Conservation (phyloP, 2,797 vertebrate genomes). For the Sebastolobus alascanus region DNA sequence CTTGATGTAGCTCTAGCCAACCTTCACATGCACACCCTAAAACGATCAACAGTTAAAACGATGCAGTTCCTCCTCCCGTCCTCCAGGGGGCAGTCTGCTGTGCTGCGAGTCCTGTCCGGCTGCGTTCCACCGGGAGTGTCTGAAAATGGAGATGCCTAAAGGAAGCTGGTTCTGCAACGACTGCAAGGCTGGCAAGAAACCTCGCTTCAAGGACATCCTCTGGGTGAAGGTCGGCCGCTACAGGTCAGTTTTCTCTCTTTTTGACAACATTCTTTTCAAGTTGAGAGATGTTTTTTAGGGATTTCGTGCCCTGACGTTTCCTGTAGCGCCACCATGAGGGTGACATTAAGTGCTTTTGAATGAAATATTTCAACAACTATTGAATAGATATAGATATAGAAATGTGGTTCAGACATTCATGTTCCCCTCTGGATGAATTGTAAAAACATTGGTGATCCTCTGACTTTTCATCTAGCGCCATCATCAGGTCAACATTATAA, state of each 20-base stretch:
- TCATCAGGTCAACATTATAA: background rate
- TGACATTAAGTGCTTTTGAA: background rate
- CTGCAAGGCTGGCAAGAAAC: constrained; percentile 97
- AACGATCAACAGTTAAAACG: no score
- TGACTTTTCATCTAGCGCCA: background rate
- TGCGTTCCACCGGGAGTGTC: constrained; percentile 97
- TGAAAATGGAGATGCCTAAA: constrained; percentile 98
- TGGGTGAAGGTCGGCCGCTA: constrained; percentile 99
- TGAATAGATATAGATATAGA: background rate
- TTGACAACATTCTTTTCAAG: background rate
- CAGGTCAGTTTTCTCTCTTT: constrained; percentile 86
- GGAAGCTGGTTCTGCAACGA: constrained; percentile 99
- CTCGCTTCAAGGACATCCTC: constrained; percentile 95
- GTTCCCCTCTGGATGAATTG: background rate
- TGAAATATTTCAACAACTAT: background rate
- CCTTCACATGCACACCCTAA: background rate
- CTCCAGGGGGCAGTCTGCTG: constrained; percentile 94
- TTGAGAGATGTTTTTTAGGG: background rate
- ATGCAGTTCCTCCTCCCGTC: background rate
- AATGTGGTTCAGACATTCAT: background rate
- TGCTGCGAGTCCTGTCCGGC: constrained; percentile 99
- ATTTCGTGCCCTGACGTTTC: background rate
- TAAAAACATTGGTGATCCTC: background rate
- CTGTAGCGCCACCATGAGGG: no score
- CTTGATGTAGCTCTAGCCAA: background rate